phyloP scores from a whole-genome alignment of 2,888 invertebrate genomes.

The Stenodema calcarata region DNA sequence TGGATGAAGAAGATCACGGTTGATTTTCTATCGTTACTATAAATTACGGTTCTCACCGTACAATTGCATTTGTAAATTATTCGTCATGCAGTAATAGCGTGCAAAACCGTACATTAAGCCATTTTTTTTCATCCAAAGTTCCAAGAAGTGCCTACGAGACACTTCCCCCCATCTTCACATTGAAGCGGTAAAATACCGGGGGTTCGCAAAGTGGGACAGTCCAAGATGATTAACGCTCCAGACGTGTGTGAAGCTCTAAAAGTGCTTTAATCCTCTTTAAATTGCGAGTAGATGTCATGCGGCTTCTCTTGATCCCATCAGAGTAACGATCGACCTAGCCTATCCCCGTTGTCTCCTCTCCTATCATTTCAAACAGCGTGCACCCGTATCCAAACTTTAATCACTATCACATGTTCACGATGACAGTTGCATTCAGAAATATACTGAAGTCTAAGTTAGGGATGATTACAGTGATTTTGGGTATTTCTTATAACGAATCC shows the following conservation, averaged over 20 bases:
- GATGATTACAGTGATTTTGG: no score
- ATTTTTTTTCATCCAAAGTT: not conserved
- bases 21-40: no score
- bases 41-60: no score
- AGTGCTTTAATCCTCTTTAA: conserved; percentile 4
- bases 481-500: no score
- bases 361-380: not conserved
- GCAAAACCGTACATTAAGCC: no score
- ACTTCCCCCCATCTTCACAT: not conserved
- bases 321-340: not conserved
- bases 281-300: not conserved
- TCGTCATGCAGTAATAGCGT: no score
- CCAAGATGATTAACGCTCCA: conserved; percentile 3
- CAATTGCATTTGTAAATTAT: no score
- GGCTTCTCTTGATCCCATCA: conserved; percentile 13
- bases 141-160: not conserved
- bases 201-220: not conserved
- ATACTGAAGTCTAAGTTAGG: no score
- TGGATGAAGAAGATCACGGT: no score
- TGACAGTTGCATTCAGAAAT: not conserved
- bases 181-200: not conserved
- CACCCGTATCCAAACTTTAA: no score
- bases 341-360: not conserved
- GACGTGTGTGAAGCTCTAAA: conserved; percentile 16
- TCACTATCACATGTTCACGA: not conserved